phyloP scores from a whole-genome alignment of 1,140 invertebrate species.

The Drosophila hydei region DNA sequence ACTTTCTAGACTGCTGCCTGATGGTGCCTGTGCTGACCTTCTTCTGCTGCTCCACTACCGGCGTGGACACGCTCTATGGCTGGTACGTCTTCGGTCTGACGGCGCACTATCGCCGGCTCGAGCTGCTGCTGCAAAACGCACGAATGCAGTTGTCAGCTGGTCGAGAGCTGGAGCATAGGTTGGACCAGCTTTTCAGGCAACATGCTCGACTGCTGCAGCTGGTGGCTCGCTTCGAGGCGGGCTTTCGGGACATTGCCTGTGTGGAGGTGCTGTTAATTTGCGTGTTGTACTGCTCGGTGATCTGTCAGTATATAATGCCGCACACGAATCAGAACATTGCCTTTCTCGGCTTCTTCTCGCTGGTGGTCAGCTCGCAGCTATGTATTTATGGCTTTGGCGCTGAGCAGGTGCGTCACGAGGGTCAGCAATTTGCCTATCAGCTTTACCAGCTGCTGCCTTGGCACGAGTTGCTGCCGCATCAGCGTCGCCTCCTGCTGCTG shows the following conservation, averaged over 20 bases:
- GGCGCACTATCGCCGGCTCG: conserved; percentile 50
- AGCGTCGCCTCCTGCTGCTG: conserved; percentile 40
- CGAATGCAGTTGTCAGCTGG: background rate
- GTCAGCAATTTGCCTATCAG: conserved; percentile 27
- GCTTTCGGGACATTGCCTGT: conserved; percentile 53
- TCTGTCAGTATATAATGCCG: conserved; percentile 63
- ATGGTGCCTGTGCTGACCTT: conserved; percentile 59
- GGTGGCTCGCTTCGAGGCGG: conserved; percentile 40
- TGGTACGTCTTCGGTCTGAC: conserved; percentile 59
- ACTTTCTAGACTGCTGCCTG: conserved; percentile 49
- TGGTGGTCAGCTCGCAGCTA: conserved; percentile 62
- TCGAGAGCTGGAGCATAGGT: conserved; percentile 8
- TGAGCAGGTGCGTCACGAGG: conserved; percentile 59
- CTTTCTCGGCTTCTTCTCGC: conserved; percentile 62
- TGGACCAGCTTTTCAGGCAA: conserved; percentile 34
- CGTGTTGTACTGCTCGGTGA: conserved; percentile 58
- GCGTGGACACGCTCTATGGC: conserved; percentile 56
- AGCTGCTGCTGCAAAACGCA: conserved; percentile 12
- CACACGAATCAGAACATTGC: conserved; percentile 59
- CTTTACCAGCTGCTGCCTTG: conserved; percentile 51
- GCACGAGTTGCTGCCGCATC: conserved; percentile 26
- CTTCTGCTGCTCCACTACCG: conserved; percentile 67
- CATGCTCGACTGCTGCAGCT: conserved; percentile 40
- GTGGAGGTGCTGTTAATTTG: conserved; percentile 61
- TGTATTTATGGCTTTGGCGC: conserved; percentile 61